Conservation (phyloP, 2,888 invertebrate genomes). For the Tuberolachnus salignus region DNA sequence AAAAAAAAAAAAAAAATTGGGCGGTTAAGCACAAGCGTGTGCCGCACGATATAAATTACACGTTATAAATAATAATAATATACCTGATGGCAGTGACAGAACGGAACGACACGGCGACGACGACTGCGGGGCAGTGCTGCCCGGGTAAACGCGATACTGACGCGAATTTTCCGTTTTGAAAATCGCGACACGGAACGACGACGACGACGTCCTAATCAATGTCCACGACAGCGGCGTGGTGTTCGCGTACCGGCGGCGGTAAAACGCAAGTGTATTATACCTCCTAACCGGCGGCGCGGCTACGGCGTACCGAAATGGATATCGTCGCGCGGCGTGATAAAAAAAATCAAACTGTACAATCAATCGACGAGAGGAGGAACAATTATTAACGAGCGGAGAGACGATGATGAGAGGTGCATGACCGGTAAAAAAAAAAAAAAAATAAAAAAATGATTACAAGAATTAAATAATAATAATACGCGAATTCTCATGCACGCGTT, state of each 20-base stretch:
- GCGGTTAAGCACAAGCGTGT: too few species aligned
- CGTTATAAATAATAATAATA: neutral
- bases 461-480: neutral
- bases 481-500: neutral
- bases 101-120: neutral
- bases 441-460: neutral
- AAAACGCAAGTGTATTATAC: constrained; percentile 18
- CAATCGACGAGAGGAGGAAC: too few species aligned
- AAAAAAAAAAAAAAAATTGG: neutral
- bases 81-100: neutral
- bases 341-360: neutral
- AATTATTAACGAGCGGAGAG: too few species aligned
- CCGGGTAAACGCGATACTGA: neutral
- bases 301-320: neutral
- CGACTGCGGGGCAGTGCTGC: neutral
- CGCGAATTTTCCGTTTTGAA: constrained; percentile 11
- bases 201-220: neutral
- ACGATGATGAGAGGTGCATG: constrained; percentile 11
- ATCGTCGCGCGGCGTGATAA: neutral
- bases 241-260: neutral
- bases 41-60: neutral
- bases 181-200: constrained; percentile 13
- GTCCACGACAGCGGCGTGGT: neutral
- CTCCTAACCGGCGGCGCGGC: neutral
- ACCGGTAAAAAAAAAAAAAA: neutral